Percentiles rank a stretch among this genome's conserved stretches.
Conservation (phyloP, 2,888 invertebrate genomes). For the Unio pictorum region DNA sequence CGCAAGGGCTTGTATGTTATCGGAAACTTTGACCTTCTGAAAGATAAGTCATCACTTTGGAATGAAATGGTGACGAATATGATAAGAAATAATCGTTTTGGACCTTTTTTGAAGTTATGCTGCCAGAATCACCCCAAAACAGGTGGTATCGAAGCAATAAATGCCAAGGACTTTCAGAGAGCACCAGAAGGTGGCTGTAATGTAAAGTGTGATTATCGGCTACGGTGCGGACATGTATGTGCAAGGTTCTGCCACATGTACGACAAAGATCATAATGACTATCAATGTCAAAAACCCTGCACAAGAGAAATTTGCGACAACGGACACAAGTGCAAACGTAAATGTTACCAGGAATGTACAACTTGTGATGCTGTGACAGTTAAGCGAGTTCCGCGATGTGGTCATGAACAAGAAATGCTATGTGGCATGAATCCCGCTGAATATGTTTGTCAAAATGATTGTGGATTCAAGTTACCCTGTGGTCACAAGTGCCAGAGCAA, state of each 20-base stretch:
- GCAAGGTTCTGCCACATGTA: constrained; percentile 42
- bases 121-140: constrained; percentile 53
- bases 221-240: constrained; percentile 59
- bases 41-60: constrained; percentile 29
- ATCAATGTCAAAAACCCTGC: constrained; percentile 56
- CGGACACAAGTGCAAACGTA: constrained; percentile 57
- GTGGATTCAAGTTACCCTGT: constrained; percentile 40
- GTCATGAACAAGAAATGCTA: constrained; percentile 52
- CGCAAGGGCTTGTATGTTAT: constrained; percentile 63
- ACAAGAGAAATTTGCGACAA: constrained; percentile 27
- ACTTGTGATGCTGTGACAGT: constrained; percentile 41
- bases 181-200: constrained; percentile 51
- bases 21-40: constrained; percentile 57
- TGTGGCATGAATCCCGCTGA: constrained; percentile 42
- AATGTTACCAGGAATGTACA: constrained; percentile 73
- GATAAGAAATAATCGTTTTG: constrained; percentile 30
- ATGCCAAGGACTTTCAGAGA: constrained; percentile 30
- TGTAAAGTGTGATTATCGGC: constrained; percentile 37
- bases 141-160: constrained; percentile 18
- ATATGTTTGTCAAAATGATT: constrained; percentile 45
- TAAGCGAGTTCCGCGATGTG: constrained; percentile 53
- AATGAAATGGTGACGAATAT: constrained; percentile 28
- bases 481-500: constrained; percentile 43
- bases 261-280: constrained; percentile 72
- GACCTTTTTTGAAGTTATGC: constrained; percentile 29